Conservation (phyloP, 2,113 vertebrate species). For the Athene noctua region DNA sequence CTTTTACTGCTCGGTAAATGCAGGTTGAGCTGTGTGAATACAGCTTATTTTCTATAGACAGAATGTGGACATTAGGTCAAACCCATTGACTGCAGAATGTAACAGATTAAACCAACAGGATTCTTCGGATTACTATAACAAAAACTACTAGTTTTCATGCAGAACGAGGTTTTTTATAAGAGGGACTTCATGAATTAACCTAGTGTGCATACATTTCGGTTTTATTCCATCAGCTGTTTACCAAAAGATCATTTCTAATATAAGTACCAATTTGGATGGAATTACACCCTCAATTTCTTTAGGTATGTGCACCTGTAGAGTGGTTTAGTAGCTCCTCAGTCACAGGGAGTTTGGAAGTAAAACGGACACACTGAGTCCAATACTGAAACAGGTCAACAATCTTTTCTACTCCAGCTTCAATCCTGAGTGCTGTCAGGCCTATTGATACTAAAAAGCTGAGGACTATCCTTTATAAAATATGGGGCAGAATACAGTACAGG, state of each 20-base stretch:
- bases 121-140: background rate
- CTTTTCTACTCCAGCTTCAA: background rate
- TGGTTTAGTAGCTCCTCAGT: background rate
- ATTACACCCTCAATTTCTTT: background rate
- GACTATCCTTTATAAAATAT: background rate
- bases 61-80: background rate
- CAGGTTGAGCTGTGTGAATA: background rate
- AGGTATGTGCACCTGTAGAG: accelerated
- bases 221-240: background rate
- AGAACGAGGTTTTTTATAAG: background rate
- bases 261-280: background rate
- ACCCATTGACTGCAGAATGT: background rate
- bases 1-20: background rate
- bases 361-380: accelerated
- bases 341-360: background rate
- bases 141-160: background rate
- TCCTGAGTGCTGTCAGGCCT: background rate
- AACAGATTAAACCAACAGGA: background rate
- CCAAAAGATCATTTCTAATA: background rate
- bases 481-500: background rate
- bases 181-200: background rate
- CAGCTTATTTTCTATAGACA: background rate
- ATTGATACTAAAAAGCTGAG: background rate
- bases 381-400: background rate
- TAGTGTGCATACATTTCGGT: too few relatives aligned